A percentile compares a stretch with the other conserved stretches of the same genome.
Conservation (phyloP, 2,113 vertebrate species). For the Brevimyrus niger region DNA sequence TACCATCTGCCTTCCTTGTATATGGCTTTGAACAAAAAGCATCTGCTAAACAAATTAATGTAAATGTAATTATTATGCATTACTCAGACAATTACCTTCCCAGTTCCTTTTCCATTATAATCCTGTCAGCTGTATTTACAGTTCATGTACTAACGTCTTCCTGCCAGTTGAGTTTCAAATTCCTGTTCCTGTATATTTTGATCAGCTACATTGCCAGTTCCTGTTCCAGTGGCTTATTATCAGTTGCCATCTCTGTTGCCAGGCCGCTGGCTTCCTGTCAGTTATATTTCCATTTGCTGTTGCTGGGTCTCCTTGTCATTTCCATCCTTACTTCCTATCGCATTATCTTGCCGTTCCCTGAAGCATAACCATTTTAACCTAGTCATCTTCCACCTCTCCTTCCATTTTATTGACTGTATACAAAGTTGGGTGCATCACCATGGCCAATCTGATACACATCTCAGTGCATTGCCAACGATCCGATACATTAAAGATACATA, state of each 20-base stretch:
- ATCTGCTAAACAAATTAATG: neutral
- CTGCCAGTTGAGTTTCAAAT: neutral
- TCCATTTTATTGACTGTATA: neutral
- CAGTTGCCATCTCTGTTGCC: neutral
- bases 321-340: neutral
- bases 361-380: neutral
- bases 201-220: neutral
- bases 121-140: neutral
- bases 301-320: neutral
- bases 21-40: neutral
- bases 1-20: neutral
- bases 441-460: neutral
- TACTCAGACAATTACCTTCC: neutral
- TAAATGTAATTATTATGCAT: neutral
- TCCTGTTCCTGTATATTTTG: neutral
- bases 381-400: neutral
- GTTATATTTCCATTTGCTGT: neutral
- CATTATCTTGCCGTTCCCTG: neutral
- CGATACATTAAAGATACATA: neutral
- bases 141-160: neutral
- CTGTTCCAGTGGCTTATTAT: neutral
- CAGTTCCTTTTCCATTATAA: neutral
- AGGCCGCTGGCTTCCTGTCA: neutral
- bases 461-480: neutral
- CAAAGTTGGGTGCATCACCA: neutral